Evolutionary conservation across 2,888 invertebrate genomes (phyloP).

Genomic region (Papilio gigon): DNA sequence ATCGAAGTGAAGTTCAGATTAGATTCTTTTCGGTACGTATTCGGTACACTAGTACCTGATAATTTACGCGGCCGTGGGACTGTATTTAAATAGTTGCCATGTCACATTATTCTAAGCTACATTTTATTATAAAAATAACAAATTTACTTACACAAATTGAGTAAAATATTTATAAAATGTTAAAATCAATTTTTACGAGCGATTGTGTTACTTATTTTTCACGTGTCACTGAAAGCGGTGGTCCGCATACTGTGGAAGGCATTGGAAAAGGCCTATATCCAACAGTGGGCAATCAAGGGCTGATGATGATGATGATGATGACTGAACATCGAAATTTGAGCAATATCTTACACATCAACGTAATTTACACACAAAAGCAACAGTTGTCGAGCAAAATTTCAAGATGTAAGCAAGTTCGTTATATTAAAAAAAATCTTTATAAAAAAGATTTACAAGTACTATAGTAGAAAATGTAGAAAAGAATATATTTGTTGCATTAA

Average conservation of each 20-base stretch:
- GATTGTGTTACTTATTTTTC: background rate
- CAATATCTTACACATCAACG: slow-evolving; percentile 24
- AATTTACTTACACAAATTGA: slow-evolving; percentile 25
- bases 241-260: too few relatives aligned
- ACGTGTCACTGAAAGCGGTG: slow-evolving; percentile 16
- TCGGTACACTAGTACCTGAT: too few relatives aligned
- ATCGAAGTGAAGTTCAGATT: too few relatives aligned
- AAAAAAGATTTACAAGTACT: background rate
- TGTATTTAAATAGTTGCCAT: too few relatives aligned
- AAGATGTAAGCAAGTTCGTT: background rate
- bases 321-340: slow-evolving; percentile 35
- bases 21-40: too few relatives aligned
- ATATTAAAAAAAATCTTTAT: background rate
- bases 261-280: too few relatives aligned
- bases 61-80: too few relatives aligned
- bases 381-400: background rate
- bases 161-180: slow-evolving; percentile 17
- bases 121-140: slow-evolving; percentile 30
- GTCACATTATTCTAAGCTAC: slow-evolving; percentile 33
- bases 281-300: too few relatives aligned
- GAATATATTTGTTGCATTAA: background rate
- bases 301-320: too few relatives aligned
- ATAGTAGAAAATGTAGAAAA: background rate
- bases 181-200: slow-evolving; percentile 12
- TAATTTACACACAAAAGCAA: background rate